Base-by-base conservation (phyloP, 2,888 invertebrate species). In the Cephus pulcher region DNA sequence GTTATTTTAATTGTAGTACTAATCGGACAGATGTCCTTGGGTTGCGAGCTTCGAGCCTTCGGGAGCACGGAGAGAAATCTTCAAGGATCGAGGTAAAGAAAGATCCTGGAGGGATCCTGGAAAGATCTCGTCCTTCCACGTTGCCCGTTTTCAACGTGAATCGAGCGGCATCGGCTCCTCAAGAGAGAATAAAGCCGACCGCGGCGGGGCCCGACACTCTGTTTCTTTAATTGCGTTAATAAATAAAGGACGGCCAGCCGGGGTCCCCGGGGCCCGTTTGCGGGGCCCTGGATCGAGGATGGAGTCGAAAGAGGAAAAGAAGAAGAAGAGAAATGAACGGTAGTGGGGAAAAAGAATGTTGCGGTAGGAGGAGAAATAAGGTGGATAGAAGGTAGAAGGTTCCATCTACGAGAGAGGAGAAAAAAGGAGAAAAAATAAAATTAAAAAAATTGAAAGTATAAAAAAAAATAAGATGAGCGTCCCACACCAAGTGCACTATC, bases 221-320 rank as follows among this genome's bases (percentile, higher is more conserved):
- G 90, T 90, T 90, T 90, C 90, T 90, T 90, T 90, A 90, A 90
- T 90, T 90, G 90, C 90, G 89, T 90, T 90, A 90, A 90, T 90
- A 90, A 90, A 90, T 90, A 90, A 90, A 90, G 89, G 87, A 88
- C 87, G 87, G 88, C 86, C 88, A 85, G 85, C 81, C 83, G 82
- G 79, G 81, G 81, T 81, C 83, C 70, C 40, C 40, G 75, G 75
- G 74, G 75, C 74, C 75, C 78, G 75, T 74, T 40, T 74, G 75
- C 71, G 75, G 78, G 78, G 71, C 75, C 75, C 75, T 34, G 69
- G 75, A 40, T 33, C 69, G 71, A 40, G 69, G 34, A 40, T 71
- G 77, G 71, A 73, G 74, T 74, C 40, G 71, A 68, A 75, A 73
- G 74, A 76, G 76, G 33, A 75, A 78, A 74, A 34, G 56, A 76